Conservation (phyloP, 2,797 vertebrate genomes). For the Gallinago stenura region DNA sequence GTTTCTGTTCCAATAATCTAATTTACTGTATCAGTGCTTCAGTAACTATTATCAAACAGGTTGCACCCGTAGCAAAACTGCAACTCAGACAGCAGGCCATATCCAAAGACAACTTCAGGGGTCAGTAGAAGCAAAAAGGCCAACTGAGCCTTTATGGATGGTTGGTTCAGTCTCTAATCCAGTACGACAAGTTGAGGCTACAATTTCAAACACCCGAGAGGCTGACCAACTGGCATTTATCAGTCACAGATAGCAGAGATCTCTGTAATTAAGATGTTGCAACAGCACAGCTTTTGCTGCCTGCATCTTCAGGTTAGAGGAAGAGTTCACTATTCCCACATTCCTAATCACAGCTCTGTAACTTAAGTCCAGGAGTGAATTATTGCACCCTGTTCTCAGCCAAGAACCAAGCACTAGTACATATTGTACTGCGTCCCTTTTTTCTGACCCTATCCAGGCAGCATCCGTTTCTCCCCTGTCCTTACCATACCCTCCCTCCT, state of each 20-base stretch:
- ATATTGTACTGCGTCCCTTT: neutral
- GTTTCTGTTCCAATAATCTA: neutral
- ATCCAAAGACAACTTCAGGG: neutral
- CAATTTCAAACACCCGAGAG: neutral
- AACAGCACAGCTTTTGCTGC: neutral
- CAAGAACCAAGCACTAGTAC: neutral
- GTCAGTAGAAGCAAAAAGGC: neutral
- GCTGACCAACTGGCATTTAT: neutral
- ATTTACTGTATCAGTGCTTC: neutral
- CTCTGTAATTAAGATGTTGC: neutral
- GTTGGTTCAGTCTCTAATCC: neutral
- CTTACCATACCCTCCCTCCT: neutral
- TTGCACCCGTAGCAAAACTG: neutral
- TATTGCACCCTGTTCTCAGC: neutral
- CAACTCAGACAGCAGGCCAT: neutral
- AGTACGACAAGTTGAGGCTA: neutral
- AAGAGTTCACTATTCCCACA: neutral
- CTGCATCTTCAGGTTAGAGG: neutral
- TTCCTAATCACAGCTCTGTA: neutral
- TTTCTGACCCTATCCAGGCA: neutral
- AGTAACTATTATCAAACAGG: fast-evolving
- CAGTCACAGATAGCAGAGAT: neutral
- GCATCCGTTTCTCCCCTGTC: neutral
- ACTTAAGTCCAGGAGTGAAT: neutral
- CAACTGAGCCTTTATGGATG: neutral